A percentile compares a stretch with the other conserved stretches of the same genome.
Conservation (phyloP, 2,113 vertebrate genomes). For the Callocephalon fimbriatum region DNA sequence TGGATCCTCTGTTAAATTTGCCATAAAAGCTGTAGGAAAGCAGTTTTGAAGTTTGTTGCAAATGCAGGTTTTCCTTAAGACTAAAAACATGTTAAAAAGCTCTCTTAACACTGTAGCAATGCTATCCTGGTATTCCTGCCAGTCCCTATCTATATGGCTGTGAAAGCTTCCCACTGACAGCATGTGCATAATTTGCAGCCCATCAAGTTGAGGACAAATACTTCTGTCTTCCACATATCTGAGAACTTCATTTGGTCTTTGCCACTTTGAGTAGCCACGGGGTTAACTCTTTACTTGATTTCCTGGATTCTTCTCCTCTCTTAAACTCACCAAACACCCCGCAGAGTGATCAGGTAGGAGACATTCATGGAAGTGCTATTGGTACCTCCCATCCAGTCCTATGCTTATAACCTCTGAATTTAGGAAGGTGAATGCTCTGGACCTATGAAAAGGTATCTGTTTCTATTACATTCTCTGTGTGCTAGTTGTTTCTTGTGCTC, state of each 20-base stretch:
- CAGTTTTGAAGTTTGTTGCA: not conserved
- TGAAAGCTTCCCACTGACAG: not conserved
- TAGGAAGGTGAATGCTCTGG: not conserved
- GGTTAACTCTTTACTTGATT: not conserved
- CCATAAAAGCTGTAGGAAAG: not conserved
- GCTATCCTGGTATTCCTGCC: not conserved
- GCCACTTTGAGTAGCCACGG: not conserved
- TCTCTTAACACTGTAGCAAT: not conserved
- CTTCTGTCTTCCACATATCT: not conserved
- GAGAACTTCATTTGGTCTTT: not conserved
- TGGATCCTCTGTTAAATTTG: not conserved
- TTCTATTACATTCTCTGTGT: not conserved
- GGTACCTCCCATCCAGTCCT: not conserved
- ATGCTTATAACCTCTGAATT: not conserved
- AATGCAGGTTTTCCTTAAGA: not conserved
- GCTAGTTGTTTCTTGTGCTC: not conserved
- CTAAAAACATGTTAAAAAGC: not conserved
- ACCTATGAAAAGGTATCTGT: fast-evolving
- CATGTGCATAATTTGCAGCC: not conserved
- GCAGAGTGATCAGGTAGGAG: not conserved
- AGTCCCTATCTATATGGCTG: not conserved
- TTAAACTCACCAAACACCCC: not conserved
- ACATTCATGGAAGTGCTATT: not conserved
- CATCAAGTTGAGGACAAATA: not conserved
- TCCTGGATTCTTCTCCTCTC: not conserved